Percentiles rank a stretch among this genome's conserved stretches.
Evolutionary conservation across 2,113 vertebrate genomes (phyloP).

Genomic region (Pantherophis guttatus): DNA sequence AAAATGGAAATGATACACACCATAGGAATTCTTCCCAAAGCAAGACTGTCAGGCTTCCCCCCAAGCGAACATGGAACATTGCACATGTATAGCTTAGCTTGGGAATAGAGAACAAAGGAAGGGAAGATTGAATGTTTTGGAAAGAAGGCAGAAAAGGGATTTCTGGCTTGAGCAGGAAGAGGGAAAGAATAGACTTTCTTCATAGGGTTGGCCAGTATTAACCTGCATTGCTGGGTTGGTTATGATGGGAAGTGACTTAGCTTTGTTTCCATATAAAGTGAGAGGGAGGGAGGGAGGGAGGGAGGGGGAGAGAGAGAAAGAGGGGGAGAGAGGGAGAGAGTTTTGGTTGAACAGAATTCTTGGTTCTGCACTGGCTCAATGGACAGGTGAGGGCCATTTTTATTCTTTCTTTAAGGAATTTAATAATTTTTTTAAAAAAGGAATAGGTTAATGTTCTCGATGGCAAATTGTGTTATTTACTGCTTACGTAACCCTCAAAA

Average conservation of each 20-base stretch:
- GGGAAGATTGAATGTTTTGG: neutral
- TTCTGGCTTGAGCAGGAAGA: neutral
- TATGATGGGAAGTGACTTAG: neutral
- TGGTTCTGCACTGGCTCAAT: neutral
- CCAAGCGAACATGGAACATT: neutral
- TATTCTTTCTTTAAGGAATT: neutral
- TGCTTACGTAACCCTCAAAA: neutral
- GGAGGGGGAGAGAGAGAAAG: rapidly evolving
- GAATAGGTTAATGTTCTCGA: neutral
- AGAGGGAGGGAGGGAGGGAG: neutral
- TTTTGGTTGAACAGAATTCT: neutral
- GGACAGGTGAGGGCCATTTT: neutral
- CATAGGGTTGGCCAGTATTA: neutral
- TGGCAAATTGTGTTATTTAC: neutral
- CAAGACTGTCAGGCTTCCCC: neutral
- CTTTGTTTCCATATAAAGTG: neutral
- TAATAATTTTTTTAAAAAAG: neutral
- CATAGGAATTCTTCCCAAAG: neutral
- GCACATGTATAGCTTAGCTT: neutral
- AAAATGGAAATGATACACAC: neutral
- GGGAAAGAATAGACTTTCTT: neutral
- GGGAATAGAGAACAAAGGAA: neutral
- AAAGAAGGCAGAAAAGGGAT: neutral
- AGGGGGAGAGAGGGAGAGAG: neutral
- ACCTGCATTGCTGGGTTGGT: neutral